Evolutionary conservation across 2,113 vertebrate species (phyloP).

Genomic region (Sander lucioperca): DNA sequence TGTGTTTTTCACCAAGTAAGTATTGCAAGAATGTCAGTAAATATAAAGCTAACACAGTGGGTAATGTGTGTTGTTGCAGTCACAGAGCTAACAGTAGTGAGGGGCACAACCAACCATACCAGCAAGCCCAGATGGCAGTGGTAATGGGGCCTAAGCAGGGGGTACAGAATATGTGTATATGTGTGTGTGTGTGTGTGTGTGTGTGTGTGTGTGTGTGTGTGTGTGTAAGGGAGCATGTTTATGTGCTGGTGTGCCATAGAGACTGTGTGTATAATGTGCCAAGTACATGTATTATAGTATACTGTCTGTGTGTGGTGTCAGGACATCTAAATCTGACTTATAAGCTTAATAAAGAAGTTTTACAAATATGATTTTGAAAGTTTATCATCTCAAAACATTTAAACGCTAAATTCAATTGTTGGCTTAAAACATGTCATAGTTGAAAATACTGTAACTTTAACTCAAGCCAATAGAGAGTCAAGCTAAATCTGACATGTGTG

Average conservation of each 20-base stretch:
- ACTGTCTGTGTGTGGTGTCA: not conserved
- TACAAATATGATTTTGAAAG: too few relatives aligned
- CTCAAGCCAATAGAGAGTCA: too few relatives aligned
- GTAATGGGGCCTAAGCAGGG: conserved; percentile 20
- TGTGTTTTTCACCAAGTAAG: not conserved
- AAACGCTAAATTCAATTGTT: too few relatives aligned
- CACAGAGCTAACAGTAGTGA: conserved; percentile 17
- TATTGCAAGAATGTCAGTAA: conserved; percentile 42
- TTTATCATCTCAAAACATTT: too few relatives aligned
- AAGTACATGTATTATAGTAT: not conserved
- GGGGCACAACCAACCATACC: conserved; percentile 20
- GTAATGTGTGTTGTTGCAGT: conserved; percentile 31
- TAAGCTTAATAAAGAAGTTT: too few relatives aligned
- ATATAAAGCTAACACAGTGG: not conserved
- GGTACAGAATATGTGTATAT: not conserved
- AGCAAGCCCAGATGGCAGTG: conserved; percentile 40
- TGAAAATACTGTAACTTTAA: too few relatives aligned
- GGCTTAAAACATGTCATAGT: too few relatives aligned
- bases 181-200: not conserved
- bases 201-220: not conserved
- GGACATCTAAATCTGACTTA: too few relatives aligned
- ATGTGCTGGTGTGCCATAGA: not conserved
- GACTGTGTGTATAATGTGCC: not conserved
- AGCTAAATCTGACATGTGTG: too few relatives aligned
- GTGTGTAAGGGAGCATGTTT: not conserved